These are phyloP conservation scores for Lochmaea crataegi DNA, from an alignment of 2,888 invertebrate genomes.

Conservation along the genomic window DNA sequence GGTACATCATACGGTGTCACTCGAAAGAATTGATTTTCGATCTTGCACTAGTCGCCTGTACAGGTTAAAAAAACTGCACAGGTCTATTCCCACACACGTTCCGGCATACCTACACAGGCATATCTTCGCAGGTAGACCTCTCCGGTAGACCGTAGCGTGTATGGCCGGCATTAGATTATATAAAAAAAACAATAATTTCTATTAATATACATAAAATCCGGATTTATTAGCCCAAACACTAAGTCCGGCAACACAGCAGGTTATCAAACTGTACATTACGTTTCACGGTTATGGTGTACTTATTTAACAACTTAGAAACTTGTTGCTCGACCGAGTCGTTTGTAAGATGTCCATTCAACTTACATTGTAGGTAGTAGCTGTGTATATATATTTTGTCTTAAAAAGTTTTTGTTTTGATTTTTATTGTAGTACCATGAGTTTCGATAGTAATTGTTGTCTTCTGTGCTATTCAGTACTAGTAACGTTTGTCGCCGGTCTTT, in stretches of 20 bases:
- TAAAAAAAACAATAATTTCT: too few species aligned
- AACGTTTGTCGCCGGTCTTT: slow-evolving; percentile 69
- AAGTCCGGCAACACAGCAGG: slow-evolving; percentile 19
- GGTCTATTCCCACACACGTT: too few species aligned
- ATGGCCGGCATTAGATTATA: too few species aligned
- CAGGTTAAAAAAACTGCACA: too few species aligned
- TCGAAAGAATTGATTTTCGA: too few species aligned
- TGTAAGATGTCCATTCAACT: slow-evolving; percentile 6
- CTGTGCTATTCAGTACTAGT: slow-evolving; percentile 61
- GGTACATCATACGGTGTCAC: too few species aligned
- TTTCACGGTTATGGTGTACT: slow-evolving; percentile 9
- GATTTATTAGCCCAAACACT: not conserved
- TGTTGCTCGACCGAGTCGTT: not conserved
- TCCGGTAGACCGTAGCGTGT: too few species aligned
- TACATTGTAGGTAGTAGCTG: not conserved
- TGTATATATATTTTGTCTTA: not conserved
- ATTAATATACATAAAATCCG: too few species aligned
- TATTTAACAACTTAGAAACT: not conserved
- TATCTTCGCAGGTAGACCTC: too few species aligned
- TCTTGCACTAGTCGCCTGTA: too few species aligned
- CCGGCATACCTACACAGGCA: too few species aligned
- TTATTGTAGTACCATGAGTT: slow-evolving; percentile 48
- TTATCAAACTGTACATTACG: slow-evolving; percentile 15
- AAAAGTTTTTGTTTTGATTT: not conserved
- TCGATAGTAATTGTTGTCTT: slow-evolving; percentile 44